These are phyloP conservation scores for Prosopocoilus inquinatus DNA, from an alignment of 2,888 invertebrate genomes.

Conservation along the genomic window DNA sequence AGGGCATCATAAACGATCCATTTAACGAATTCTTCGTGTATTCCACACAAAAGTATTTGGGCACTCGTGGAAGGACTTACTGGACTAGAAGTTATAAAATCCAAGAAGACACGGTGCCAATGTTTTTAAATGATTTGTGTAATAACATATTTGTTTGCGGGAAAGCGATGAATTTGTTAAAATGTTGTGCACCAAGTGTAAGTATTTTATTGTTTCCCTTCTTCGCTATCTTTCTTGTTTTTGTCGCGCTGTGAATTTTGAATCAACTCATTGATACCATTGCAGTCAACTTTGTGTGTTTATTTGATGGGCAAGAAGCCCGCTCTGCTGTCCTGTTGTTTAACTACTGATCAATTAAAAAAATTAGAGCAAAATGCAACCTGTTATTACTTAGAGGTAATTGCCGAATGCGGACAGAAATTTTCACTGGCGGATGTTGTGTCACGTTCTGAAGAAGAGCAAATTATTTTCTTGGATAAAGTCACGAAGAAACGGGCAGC, in stretches of 20 bases:
- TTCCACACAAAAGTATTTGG: slow-evolving; percentile 63
- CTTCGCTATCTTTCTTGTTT: neutral
- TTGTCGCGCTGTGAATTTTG: neutral
- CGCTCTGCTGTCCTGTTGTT: slow-evolving; percentile 43
- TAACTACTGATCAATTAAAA: slow-evolving; percentile 41
- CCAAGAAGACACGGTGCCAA: slow-evolving; percentile 59
- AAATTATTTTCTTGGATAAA: slow-evolving; percentile 36
- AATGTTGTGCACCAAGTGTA: slow-evolving; percentile 68
- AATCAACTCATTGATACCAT: slow-evolving; percentile 22
- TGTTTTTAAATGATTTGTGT: slow-evolving; percentile 63
- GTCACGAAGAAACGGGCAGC: slow-evolving; percentile 42
- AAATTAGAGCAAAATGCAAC: slow-evolving; percentile 38
- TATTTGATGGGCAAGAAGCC: slow-evolving; percentile 43
- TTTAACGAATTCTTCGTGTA: slow-evolving; percentile 84
- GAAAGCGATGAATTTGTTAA: slow-evolving; percentile 69
- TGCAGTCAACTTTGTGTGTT: slow-evolving; percentile 42
- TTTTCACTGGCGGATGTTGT: slow-evolving; percentile 38
- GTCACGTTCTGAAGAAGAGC: slow-evolving; percentile 30
- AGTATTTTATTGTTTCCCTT: slow-evolving; percentile 40
- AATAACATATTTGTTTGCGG: slow-evolving; percentile 71
- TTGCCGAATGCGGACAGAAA: slow-evolving; percentile 40
- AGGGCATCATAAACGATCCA: slow-evolving; percentile 77
- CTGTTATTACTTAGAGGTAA: slow-evolving; percentile 43
- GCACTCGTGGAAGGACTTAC: slow-evolving; percentile 62
- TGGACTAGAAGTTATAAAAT: slow-evolving; percentile 67